Base-by-base conservation (phyloP, 2,888 invertebrate genomes). In the Hirtodrosophila confusa region DNA sequence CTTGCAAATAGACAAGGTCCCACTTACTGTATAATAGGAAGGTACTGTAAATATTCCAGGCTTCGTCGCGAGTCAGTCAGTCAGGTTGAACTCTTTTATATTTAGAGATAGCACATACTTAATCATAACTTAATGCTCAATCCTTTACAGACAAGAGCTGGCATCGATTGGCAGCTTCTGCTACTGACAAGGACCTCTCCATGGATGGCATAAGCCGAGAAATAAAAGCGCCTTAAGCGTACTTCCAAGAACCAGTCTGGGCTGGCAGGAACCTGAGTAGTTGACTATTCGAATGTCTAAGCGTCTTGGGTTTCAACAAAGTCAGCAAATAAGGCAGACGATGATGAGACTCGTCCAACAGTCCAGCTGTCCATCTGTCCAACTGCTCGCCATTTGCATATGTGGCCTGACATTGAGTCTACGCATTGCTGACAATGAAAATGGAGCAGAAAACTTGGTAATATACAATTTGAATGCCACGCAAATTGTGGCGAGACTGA, bases 181-280 rank as follows among this genome's bases (percentile, higher is more conserved):
- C 9, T 12, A 23, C 33, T 23, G 33, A 45, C 39, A 40, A 61
- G 63, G 17, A 11, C 17, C 11, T 36, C 8, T 12, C 10, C 2
- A 8, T 53, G 31, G 45, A 60, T 54, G 36, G 17, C 31, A 36
- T 53, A 35, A 61, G 17, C 10, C 43, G 40, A 31, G 56, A 9
- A 23, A 33, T 51, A 53, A 71, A 57, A 64, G 39, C 47, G 49
- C 8, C 45, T 44, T 53, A 64, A 60, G 17, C 17, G 17, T 17
- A 17, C 17, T 17, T 17, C 51, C 71, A 70, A 70, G 71, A 57
- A 56, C 41, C 29, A 10, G 23, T 43, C 48, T 40, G 10, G 31
- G 27, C 41, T 41, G 44, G 41, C 45, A 9, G 35, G 37, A 44
- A 44, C 37, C 10, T 9, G 17, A 17, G 17, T 17, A 44, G 43